Conservation (phyloP, 2,888 invertebrate genomes). For the Bellardia pandia region DNA sequence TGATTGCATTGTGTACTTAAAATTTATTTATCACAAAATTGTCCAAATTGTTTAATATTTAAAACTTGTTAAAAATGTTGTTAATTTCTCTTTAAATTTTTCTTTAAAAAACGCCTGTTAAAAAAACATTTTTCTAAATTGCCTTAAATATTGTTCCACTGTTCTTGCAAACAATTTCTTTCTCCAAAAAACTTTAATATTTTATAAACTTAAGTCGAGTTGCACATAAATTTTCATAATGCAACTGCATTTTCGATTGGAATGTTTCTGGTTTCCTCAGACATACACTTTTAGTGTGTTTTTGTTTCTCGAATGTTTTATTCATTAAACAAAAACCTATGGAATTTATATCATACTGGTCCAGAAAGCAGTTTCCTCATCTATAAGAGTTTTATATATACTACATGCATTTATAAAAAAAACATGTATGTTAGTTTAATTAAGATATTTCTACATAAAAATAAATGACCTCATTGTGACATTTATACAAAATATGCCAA, state of each 20-base stretch:
- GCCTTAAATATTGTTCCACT: not conserved
- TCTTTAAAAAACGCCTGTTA: no score
- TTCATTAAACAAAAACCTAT: conserved; percentile 26
- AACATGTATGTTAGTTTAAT: conserved; percentile 53
- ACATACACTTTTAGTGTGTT: not conserved
- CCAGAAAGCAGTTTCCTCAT: not conserved
- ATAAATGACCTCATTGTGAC: conserved; percentile 72
- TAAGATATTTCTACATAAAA: conserved; percentile 58
- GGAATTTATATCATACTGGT: conserved; percentile 8
- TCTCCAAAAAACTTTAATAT: not conserved
- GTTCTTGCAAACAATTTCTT: not conserved
- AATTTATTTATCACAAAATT: no score
- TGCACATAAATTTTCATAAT: conserved; percentile 2
- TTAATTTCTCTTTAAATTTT: no score
- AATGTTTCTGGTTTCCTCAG: not conserved
- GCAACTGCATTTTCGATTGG: not conserved
- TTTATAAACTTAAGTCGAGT: not conserved
- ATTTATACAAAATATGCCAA: conserved; percentile 59
- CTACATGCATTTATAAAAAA: no score
- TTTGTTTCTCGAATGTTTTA: conserved; percentile 14
- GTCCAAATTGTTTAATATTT: no score
- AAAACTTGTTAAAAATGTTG: no score
- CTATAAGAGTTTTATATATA: conserved; percentile 17
- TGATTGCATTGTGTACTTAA: no score
- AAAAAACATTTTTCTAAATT: not conserved